Percentiles rank a stretch among this genome's conserved stretches.
phyloP scores from a whole-genome alignment of 2,888 invertebrate genomes.

The Xestobium rufovillosum region DNA sequence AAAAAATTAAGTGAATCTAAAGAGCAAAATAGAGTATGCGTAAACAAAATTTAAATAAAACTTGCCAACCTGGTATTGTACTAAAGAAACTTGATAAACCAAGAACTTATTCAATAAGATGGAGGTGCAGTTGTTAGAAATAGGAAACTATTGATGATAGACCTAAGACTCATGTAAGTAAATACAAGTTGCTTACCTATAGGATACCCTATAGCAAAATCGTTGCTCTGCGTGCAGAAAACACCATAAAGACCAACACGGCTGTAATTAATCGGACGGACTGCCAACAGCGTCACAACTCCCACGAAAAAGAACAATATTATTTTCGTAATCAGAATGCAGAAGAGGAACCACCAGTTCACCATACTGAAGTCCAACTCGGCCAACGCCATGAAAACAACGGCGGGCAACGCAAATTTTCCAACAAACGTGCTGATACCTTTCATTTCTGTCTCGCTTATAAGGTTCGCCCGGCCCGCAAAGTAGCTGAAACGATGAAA shows the following conservation, averaged over 20 bases:
- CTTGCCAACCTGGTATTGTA: too few relatives aligned
- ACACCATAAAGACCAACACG: constrained; percentile 88
- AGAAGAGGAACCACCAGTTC: constrained; percentile 86
- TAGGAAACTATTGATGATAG: too few relatives aligned
- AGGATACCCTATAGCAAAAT: constrained; percentile 94
- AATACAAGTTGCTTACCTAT: constrained; percentile 60
- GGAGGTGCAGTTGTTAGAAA: too few relatives aligned
- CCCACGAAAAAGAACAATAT: constrained; percentile 76
- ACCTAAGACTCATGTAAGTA: too few relatives aligned
- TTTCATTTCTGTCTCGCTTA: constrained; percentile 76
- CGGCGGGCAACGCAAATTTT: constrained; percentile 84
- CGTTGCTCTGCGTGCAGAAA: constrained; percentile 95
- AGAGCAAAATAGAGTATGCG: too few relatives aligned
- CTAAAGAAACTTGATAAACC: too few relatives aligned
- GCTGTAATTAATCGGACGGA: constrained; percentile 73
- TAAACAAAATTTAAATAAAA: too few relatives aligned
- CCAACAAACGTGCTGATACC: constrained; percentile 90
- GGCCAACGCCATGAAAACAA: constrained; percentile 86
- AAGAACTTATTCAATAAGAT: too few relatives aligned
- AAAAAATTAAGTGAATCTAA: too few relatives aligned
- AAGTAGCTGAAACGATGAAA: constrained; percentile 56
- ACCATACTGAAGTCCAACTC: constrained; percentile 74
- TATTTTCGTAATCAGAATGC: constrained; percentile 79
- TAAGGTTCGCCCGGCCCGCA: constrained; percentile 75
- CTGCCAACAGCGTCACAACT: constrained; percentile 66